These are phyloP conservation scores for Orthonychiurus folsomi DNA, from an alignment of 2,888 invertebrate species.

Conservation along the genomic window DNA sequence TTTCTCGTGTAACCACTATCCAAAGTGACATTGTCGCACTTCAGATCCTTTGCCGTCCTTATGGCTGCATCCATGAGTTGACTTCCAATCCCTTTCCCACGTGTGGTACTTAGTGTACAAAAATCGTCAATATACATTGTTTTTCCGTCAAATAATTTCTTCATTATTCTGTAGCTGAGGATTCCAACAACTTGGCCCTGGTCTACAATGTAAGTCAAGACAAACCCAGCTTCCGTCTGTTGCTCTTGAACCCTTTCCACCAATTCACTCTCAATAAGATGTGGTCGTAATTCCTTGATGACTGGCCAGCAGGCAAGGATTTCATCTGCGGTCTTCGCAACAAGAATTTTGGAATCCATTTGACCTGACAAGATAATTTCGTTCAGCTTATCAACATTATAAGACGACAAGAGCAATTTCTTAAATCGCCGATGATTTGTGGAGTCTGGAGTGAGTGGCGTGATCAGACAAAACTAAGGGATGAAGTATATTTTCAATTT, in stretches of 20 bases:
- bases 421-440: too few relatives aligned
- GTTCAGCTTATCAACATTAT: too few relatives aligned
- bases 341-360: too few relatives aligned
- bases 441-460: too few relatives aligned
- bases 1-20: conserved; percentile 25
- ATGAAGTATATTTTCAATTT: too few relatives aligned
- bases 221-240: conserved; percentile 20
- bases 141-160: conserved; percentile 24
- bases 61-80: conserved; percentile 23
- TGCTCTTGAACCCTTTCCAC: conserved; percentile 10
- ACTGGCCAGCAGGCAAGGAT: conserved; percentile 21
- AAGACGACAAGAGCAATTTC: too few relatives aligned
- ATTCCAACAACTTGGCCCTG: conserved; percentile 14
- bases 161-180: conserved; percentile 20
- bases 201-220: conserved; percentile 27
- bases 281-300: conserved; percentile 22
- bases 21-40: conserved; percentile 23
- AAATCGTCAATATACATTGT: conserved; percentile 32
- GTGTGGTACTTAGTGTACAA: conserved; percentile 14
- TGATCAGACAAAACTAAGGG: too few relatives aligned
- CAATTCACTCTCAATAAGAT: conserved; percentile 22
- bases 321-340: conserved; percentile 27
- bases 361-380: too few relatives aligned
- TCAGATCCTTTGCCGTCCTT: conserved; percentile 21
- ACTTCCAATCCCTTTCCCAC: conserved; percentile 27